phyloP scores from a whole-genome alignment of 1,140 invertebrate genomes.

The Solen grandis region DNA sequence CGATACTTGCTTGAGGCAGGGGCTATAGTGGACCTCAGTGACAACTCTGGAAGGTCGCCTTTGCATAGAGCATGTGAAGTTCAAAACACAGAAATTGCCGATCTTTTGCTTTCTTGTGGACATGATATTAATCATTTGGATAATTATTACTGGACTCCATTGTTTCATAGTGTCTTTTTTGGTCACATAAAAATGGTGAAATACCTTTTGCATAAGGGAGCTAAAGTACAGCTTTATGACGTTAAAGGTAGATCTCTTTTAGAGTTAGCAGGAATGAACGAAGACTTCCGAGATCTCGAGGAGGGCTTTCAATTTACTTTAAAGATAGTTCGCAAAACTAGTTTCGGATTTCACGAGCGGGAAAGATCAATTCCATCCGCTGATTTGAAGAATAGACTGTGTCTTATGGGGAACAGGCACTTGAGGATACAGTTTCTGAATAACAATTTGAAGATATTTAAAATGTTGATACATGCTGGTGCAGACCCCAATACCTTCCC shows the following conservation, averaged over 20 bases:
- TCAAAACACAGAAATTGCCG: slow-evolving; percentile 44
- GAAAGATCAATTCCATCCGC: slow-evolving; percentile 46
- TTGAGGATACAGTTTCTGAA: slow-evolving; percentile 1
- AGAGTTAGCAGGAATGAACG: slow-evolving; percentile 43
- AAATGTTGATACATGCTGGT: slow-evolving; percentile 54
- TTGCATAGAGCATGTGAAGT: slow-evolving; percentile 60
- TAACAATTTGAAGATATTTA: slow-evolving; percentile 2
- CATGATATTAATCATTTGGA: slow-evolving; percentile 49
- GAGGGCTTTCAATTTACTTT: slow-evolving; percentile 35
- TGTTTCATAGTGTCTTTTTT: slow-evolving; percentile 57
- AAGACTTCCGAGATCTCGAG: slow-evolving; percentile 22
- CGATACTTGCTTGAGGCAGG: slow-evolving; percentile 38
- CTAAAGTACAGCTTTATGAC: slow-evolving; percentile 34
- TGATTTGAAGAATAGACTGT: slow-evolving; percentile 39
- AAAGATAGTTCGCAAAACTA: slow-evolving; percentile 29
- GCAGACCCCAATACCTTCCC: slow-evolving; percentile 56
- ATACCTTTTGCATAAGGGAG: slow-evolving; percentile 49
- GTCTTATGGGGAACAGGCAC: slow-evolving; percentile 6
- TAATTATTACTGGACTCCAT: slow-evolving; percentile 59
- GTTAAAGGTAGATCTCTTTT: slow-evolving; percentile 42
- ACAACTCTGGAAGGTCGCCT: slow-evolving; percentile 45
- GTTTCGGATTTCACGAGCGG: slow-evolving; percentile 56
- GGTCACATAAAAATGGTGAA: slow-evolving; percentile 35
- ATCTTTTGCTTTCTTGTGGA: slow-evolving; percentile 43
- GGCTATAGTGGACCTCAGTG: slow-evolving; percentile 29